Evolutionary conservation across 2,888 invertebrate species (phyloP).

Genomic region (Diabrotica balteata): DNA sequence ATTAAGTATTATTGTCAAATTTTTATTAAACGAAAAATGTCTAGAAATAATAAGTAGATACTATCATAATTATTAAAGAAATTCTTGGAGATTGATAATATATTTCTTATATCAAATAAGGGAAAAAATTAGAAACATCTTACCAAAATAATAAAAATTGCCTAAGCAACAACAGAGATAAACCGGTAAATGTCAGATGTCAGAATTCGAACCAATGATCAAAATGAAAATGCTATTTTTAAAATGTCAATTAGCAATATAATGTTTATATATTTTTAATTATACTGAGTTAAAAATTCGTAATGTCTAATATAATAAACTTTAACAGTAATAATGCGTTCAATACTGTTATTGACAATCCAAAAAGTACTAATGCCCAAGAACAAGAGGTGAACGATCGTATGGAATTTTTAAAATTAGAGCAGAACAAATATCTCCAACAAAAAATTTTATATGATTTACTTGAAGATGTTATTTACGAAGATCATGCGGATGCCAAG

Average conservation of each 20-base stretch:
- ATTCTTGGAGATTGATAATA: too few species aligned
- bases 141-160: too few species aligned
- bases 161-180: too few species aligned
- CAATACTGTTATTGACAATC: slow-evolving; percentile 23
- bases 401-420: slow-evolving; percentile 46
- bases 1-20: too few species aligned
- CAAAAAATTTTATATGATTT: slow-evolving; percentile 49
- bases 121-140: too few species aligned
- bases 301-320: slow-evolving; percentile 38
- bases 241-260: neutral
- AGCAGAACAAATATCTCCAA: slow-evolving; percentile 46
- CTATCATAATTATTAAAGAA: too few species aligned
- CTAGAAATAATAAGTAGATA: too few species aligned
- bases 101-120: too few species aligned
- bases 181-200: too few species aligned
- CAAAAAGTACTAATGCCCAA: slow-evolving; percentile 32
- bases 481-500: slow-evolving; percentile 38
- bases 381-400: slow-evolving; percentile 48
- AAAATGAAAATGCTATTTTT: neutral
- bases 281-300: too few species aligned
- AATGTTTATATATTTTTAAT: slow-evolving; percentile 2
- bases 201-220: too few species aligned
- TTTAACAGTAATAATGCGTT: slow-evolving; percentile 23
- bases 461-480: slow-evolving; percentile 43
- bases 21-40: too few species aligned